Base-by-base conservation (phyloP, 2,888 invertebrate genomes). In the Chymomyza amoena region DNA sequence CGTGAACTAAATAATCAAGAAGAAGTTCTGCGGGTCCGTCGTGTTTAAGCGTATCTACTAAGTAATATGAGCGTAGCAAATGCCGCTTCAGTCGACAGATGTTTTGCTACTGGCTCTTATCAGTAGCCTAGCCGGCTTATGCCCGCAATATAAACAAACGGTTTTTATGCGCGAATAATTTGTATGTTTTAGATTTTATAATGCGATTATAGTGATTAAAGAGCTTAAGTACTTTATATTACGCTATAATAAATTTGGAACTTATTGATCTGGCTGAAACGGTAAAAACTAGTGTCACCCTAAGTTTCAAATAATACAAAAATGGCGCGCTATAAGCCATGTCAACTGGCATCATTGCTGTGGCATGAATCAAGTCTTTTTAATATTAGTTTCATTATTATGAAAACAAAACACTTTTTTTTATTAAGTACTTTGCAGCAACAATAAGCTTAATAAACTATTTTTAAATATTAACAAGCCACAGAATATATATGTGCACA, bases 1-100 rank as follows among this genome's bases (percentile, higher is more conserved):
- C 18, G 69, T 60, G 59, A 69, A 57, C 18, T 57, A 57, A 57
- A 57, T 57, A 54, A 54, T 13, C 39, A n/a, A n/a, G n/a, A n/a
- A n/a, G n/a, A n/a, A n/a, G n/a, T 45, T 13, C 39, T 10, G 39
- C 1, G 13, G 13, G 13, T 7, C 32, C 7, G 32, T 7, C 10
- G 39, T 13, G 13, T 2, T 13, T 13, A 2, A 4, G 13, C 39
- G 39, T 45, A 13, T 13, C 2, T 10, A 45, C 4, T 20, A 54
- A 15, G 20, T 54, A 54, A 18, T 9, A 18, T 54, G 54, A 54
- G 54, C 36, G 7, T 6, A 36, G 36, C 36, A 36, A 36, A 36
- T 36, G 36, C 36, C 36, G 36, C 39, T 10, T 45, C 6, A 0
- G 39, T 13, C 4, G 2, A 45, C 39, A 45, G 39, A 45, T 45